Conservation (phyloP, 2,113 vertebrate species). For the Entomyzon cyanotis region DNA sequence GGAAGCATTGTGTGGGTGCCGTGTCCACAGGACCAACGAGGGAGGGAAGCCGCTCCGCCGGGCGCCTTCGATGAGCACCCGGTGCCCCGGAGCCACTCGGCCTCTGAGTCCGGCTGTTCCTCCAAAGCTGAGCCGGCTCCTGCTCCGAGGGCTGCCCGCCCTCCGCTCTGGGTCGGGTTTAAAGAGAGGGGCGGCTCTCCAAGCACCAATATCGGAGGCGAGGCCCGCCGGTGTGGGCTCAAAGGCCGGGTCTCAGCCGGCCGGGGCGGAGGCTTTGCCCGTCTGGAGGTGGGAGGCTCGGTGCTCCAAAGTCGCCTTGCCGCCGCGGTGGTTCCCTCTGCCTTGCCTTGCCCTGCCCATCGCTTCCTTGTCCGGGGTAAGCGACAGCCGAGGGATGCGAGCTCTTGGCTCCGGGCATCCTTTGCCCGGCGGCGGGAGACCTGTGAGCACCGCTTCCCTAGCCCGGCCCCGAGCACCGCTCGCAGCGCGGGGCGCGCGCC, state of each 20-base stretch:
- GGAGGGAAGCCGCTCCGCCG: background rate
- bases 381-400: background rate
- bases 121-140: background rate
- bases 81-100: too few species aligned
- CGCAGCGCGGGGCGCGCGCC: background rate
- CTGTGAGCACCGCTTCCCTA: background rate
- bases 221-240: background rate
- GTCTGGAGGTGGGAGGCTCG: background rate
- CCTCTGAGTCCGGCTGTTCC: background rate
- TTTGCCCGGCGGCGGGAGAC: too few species aligned
- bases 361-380: background rate
- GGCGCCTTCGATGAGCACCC: background rate
- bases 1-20: background rate
- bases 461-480: too few species aligned
- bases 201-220: accelerated
- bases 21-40: background rate
- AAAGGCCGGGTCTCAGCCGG: background rate
- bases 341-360: background rate
- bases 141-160: too few species aligned
- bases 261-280: too few species aligned
- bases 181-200: background rate
- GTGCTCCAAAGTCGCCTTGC: too few species aligned
- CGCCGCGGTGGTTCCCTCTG: background rate
- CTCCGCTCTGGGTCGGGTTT: too few species aligned
- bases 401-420: too few species aligned